Conservation (phyloP, 2,888 invertebrate genomes). For the Scaptomyza polygonia region DNA sequence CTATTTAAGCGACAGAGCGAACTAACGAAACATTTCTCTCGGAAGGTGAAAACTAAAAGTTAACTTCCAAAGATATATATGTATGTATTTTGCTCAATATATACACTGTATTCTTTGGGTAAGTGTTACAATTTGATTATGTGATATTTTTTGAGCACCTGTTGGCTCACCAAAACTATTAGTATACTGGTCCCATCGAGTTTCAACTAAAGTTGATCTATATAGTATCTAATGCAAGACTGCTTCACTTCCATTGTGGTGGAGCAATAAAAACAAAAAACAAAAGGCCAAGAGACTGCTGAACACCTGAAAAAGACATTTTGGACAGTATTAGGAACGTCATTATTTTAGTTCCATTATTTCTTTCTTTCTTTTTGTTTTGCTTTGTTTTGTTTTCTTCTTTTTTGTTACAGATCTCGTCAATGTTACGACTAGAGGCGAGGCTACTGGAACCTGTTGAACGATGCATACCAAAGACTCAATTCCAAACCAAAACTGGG, state of each 20-base stretch:
- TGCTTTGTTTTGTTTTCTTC: not conserved
- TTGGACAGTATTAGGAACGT: conserved; percentile 32
- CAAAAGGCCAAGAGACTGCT: conserved; percentile 14
- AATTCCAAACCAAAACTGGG: conserved; percentile 1
- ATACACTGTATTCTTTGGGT: not conserved
- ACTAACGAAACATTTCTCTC: conserved; percentile 6
- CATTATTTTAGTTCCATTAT: conserved; percentile 9
- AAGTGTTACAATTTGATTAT: conserved; percentile 24
- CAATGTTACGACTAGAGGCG: not conserved
- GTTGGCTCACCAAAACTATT: conserved; percentile 7
- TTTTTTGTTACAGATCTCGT: conserved; percentile 30
- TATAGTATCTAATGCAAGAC: conserved; percentile 7
- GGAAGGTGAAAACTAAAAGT: conserved; percentile 8
- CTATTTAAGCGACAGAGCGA: conserved; percentile 9
- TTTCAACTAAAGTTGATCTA: conserved; percentile 12
- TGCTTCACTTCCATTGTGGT: conserved; percentile 10
- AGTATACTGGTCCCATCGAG: conserved; percentile 26
- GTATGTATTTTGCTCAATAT: not conserved
- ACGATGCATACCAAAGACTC: conserved; percentile 13
- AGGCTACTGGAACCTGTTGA: not conserved
- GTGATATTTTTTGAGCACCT: conserved; percentile 34
- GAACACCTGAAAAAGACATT: conserved; percentile 24
- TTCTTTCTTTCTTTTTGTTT: conserved; percentile 6
- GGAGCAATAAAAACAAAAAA: not conserved
- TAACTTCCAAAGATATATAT: conserved; percentile 2